These are phyloP conservation scores for Coenobita brevimanus DNA, from an alignment of 1,140 invertebrate genomes.

Conservation along the genomic window DNA sequence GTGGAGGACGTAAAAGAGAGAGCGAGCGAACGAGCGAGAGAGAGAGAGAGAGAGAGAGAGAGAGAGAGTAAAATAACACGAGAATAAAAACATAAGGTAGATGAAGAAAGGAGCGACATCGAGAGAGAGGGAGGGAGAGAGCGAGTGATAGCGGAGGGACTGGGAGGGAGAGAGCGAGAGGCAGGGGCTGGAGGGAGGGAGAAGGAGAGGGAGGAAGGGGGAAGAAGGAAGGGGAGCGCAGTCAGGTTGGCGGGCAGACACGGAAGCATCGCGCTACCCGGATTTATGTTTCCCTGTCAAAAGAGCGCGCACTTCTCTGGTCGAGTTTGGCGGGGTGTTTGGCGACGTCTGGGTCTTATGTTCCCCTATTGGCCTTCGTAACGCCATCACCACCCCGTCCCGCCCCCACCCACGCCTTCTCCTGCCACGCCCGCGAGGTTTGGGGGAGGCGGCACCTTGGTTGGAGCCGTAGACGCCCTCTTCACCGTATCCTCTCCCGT, in stretches of 20 bases:
- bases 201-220: not conserved
- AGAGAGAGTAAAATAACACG: not conserved
- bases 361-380: slow-evolving; percentile 32
- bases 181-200: not conserved
- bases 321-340: not conserved
- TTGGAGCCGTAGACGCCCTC: too few relatives aligned
- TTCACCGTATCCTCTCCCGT: too few relatives aligned
- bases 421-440: slow-evolving; percentile 5
- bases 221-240: not conserved
- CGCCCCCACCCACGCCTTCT: slow-evolving; percentile 48
- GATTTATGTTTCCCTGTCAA: slow-evolving; percentile 35
- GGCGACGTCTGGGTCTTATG: slow-evolving; percentile 12
- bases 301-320: slow-evolving; percentile 51
- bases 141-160: not conserved
- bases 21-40: too few relatives aligned
- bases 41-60: too few relatives aligned
- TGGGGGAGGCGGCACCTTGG: not conserved
- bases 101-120: not conserved
- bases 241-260: not conserved
- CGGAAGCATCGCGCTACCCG: not conserved
- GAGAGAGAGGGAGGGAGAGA: not conserved
- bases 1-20: too few relatives aligned
- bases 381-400: slow-evolving; percentile 43
- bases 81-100: not conserved
- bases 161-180: not conserved